phyloP scores from a whole-genome alignment of 2,797 vertebrate genomes.

The Pogonophryne albipinna region DNA sequence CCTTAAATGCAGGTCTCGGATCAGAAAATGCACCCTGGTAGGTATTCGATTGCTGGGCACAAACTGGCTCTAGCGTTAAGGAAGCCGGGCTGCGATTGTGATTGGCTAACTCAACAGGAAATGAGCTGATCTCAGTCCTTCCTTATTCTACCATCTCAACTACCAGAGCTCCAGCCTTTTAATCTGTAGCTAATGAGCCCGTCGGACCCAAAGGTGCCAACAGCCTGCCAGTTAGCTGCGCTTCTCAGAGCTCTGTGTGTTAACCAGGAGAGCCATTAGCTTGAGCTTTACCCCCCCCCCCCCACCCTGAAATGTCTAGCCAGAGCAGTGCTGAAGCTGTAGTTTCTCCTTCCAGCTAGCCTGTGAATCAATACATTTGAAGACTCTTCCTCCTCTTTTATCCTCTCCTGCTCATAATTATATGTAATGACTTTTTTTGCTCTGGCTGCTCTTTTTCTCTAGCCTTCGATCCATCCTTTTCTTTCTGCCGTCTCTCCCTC shows the following conservation, averaged over 20 bases:
- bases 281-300: slow-evolving; percentile 49
- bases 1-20: slow-evolving; percentile 55
- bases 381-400: slow-evolving; percentile 51
- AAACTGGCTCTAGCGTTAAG: slow-evolving; percentile 37
- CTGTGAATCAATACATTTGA: slow-evolving; percentile 73
- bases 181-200: slow-evolving; percentile 40
- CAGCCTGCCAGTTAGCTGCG: slow-evolving; percentile 47
- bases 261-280: slow-evolving; percentile 62
- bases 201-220: slow-evolving; percentile 62
- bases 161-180: slow-evolving; percentile 36
- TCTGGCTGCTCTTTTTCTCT: slow-evolving; percentile 53
- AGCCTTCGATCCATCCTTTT: slow-evolving; percentile 46
- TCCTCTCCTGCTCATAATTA: slow-evolving; percentile 44
- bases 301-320: slow-evolving; percentile 13
- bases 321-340: slow-evolving; percentile 60
- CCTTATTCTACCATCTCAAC: slow-evolving; percentile 52
- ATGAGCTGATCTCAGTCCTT: slow-evolving; percentile 35
- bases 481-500: slow-evolving; percentile 21
- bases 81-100: slow-evolving; percentile 31
- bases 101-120: slow-evolving; percentile 35
- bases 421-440: slow-evolving; percentile 44
- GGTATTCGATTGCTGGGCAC: slow-evolving; percentile 38
- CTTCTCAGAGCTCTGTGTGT: slow-evolving; percentile 58
- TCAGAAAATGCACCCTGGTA: slow-evolving; percentile 36
- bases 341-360: slow-evolving; percentile 46